Conservation (phyloP, 2,113 vertebrate genomes). For the Charina bottae region DNA sequence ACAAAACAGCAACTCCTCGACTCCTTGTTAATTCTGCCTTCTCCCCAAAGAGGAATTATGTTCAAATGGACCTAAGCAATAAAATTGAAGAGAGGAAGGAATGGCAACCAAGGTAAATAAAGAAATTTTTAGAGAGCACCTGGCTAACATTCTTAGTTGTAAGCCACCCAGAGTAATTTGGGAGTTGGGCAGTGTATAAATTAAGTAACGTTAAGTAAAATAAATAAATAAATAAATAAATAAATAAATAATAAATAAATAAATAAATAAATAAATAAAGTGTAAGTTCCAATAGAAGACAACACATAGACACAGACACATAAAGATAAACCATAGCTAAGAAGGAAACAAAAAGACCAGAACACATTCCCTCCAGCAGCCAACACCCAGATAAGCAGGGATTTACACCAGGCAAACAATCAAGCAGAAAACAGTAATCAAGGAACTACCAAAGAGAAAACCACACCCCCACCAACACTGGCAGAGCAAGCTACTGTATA, state of each 20-base stretch:
- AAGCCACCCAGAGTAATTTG: background rate
- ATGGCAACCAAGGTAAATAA: background rate
- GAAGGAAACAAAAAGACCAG: background rate
- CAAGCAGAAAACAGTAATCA: background rate
- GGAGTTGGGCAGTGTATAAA: background rate
- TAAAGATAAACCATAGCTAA: background rate
- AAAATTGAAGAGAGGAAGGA: background rate
- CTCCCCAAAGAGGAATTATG: background rate
- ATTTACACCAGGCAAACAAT: background rate
- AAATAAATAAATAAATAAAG: no score
- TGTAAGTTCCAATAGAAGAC: background rate
- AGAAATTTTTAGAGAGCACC: background rate
- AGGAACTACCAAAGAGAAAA: background rate
- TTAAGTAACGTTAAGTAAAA: background rate
- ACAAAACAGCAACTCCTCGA: background rate
- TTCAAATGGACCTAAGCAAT: background rate
- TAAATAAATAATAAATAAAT: no score
- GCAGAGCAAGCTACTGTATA: no score
- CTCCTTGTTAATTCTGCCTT: background rate
- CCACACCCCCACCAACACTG: background rate
- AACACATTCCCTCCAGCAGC: background rate
- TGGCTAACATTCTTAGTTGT: background rate
- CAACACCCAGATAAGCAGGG: background rate
- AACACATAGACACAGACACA: background rate
- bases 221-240: no score